Conservation (phyloP, 2,113 vertebrate genomes). For the Indri indri region DNA sequence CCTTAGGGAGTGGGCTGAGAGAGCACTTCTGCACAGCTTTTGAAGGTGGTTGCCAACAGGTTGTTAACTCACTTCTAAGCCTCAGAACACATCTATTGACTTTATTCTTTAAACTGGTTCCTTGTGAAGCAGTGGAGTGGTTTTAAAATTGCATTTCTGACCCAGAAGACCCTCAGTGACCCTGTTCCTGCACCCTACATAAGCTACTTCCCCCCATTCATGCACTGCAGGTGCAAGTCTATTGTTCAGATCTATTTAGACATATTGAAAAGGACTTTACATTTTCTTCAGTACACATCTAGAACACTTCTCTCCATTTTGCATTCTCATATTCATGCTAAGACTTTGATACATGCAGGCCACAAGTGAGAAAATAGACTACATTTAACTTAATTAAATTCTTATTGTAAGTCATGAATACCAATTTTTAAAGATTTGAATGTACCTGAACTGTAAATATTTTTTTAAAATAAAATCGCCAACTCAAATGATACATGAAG, state of each 20-base stretch:
- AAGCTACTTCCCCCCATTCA: background rate
- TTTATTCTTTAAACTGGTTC: constrained; percentile 11
- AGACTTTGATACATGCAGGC: constrained; percentile 34
- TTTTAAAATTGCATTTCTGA: constrained; percentile 70
- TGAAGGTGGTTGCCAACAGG: constrained; percentile 19
- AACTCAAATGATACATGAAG: constrained; percentile 45
- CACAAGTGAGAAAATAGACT: background rate
- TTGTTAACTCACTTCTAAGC: constrained; percentile 46
- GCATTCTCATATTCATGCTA: background rate
- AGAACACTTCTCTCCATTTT: constrained; percentile 39
- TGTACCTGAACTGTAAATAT: constrained; percentile 38
- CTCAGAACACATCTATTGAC: background rate
- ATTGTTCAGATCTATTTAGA: constrained; percentile 11
- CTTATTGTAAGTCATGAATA: constrained; percentile 38
- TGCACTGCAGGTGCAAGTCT: background rate
- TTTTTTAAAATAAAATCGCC: constrained; percentile 53
- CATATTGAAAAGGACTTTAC: background rate
- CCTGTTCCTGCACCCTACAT: background rate
- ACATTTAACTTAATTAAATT: constrained; percentile 56
- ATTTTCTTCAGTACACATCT: constrained; percentile 26
- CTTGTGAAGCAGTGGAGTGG: background rate
- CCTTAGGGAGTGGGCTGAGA: background rate
- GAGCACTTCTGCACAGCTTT: rapidly evolving
- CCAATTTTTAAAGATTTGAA: constrained; percentile 54
- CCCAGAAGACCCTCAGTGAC: constrained; percentile 4